Evolutionary conservation across 2,113 vertebrate species (phyloP).

Genomic region (Brachyhypopomus occidentalis): DNA sequence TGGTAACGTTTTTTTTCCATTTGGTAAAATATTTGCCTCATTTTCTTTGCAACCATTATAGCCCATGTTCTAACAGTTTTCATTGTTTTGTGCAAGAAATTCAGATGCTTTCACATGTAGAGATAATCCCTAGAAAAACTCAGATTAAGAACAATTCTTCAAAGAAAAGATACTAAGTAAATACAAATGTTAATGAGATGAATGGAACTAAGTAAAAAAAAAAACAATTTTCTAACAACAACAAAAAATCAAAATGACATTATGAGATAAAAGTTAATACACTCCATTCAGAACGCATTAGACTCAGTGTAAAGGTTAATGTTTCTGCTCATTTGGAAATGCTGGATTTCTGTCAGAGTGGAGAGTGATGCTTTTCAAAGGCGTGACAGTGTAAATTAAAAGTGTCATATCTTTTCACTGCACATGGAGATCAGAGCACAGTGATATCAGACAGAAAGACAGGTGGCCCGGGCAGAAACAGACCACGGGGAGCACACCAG

Average conservation of each 20-base stretch:
- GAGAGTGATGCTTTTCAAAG: slow-evolving; percentile 78
- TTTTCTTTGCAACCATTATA: neutral
- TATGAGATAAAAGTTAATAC: slow-evolving; percentile 80
- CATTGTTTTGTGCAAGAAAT: too few relatives aligned
- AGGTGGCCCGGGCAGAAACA: slow-evolving; percentile 55
- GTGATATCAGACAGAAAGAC: slow-evolving; percentile 78
- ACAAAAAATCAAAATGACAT: slow-evolving; percentile 65
- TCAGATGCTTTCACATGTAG: too few relatives aligned
- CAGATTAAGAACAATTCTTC: neutral
- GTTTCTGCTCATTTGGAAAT: slow-evolving; percentile 85
- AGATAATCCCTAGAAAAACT: too few relatives aligned
- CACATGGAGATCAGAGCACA: slow-evolving; percentile 73
- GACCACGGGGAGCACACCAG: slow-evolving; percentile 27
- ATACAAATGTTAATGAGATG: neutral
- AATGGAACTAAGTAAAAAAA: slow-evolving; percentile 1
- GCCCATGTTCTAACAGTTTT: neutral
- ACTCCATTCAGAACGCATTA: slow-evolving; percentile 73
- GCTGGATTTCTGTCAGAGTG: slow-evolving; percentile 77
- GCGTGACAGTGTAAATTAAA: slow-evolving; percentile 82
- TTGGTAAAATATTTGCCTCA: neutral
- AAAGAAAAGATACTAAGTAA: slow-evolving; percentile 12
- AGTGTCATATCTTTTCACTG: slow-evolving; percentile 77
- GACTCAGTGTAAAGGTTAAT: slow-evolving; percentile 83
- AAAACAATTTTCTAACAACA: neutral
- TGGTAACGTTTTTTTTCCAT: too few relatives aligned